Base-by-base conservation (phyloP, 2,888 invertebrate genomes). In the Oscheius sp. region DNA sequence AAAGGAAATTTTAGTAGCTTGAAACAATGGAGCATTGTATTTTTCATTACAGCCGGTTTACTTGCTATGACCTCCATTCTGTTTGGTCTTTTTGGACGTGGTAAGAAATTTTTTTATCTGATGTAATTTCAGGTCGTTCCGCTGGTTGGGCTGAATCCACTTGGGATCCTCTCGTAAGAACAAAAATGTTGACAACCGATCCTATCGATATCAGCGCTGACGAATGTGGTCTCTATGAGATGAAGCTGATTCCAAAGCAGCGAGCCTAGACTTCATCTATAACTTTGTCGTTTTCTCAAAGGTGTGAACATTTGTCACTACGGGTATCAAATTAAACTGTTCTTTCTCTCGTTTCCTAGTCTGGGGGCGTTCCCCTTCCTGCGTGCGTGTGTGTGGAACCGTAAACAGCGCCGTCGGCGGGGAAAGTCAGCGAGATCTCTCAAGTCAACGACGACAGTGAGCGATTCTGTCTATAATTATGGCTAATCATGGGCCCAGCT, bases 401-500 rank as follows among this genome's bases (percentile, higher is more conserved):
- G 59, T 59, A 59, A 59, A 59, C 59, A 59, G 44, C 41, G 26
- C 44, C 56, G 36, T 8, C 38, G 12, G 33, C 56, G 36, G 59
- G 44, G 59, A 59, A 59, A 59, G 59, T 59, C 59, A 30, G 41
- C 59, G 41, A n/a, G n/a, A 56, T 56, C 56, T n/a, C n/a, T n/a
- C 56, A 38, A 56, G 5, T 4, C 4, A 20, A 26, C 50, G 50
- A 41, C 50, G 28, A 9, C 54, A 33, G 20, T 5, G 20, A n/a
- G n/a, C 51, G n/a, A 14, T 32, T 51, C 51, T 30, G 30, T n/a
- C 36, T 12, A n/a, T 51, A 64, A 64, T 44, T 64, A 86, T 86
- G 86, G 85, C 86, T 28, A 87, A 86, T 73, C 85, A 85, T 66
- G 86, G 86, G 17, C 86, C 86, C 6, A 78, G 80, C 51, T 86